phyloP scores from a whole-genome alignment of 1,140 invertebrate species.

The Hormaphis cornu region DNA sequence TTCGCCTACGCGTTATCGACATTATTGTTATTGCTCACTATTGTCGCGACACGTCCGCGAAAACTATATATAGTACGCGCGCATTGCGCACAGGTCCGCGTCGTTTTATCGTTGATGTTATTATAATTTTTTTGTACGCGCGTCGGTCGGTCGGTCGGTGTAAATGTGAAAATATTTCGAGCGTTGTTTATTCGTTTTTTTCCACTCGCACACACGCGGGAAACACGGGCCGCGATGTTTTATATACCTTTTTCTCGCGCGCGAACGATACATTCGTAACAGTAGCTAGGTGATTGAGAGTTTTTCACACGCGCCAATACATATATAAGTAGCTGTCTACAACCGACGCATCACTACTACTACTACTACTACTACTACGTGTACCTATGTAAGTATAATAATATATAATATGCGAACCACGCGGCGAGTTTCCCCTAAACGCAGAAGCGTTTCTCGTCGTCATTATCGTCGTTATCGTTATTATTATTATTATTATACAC shows the following conservation, averaged over 20 bases:
- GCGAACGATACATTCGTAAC: not conserved
- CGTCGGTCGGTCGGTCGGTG: no score
- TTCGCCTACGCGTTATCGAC: no score
- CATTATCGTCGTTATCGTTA: not conserved
- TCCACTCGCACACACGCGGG: not conserved
- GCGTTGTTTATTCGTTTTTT: not conserved
- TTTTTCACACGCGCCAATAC: slow-evolving; percentile 18
- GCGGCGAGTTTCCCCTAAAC: not conserved
- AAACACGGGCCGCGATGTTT: not conserved
- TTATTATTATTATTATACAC: not conserved
- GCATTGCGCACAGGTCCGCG: no score
- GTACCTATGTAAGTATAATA: no score
- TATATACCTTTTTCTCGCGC: not conserved
- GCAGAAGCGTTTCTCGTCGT: no score
- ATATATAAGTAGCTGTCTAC: not conserved
- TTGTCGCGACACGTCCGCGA: no score
- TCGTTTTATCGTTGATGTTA: not conserved
- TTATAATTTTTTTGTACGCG: not conserved
- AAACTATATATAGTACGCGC: no score
- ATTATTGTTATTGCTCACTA: no score
- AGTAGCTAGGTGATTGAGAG: not conserved
- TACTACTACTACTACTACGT: not conserved
- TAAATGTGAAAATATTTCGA: not conserved
- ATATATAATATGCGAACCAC: no score
- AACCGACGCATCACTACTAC: no score